Evolutionary conservation across 2,888 invertebrate species (phyloP).

Genomic region (Xestia ashworthii): DNA sequence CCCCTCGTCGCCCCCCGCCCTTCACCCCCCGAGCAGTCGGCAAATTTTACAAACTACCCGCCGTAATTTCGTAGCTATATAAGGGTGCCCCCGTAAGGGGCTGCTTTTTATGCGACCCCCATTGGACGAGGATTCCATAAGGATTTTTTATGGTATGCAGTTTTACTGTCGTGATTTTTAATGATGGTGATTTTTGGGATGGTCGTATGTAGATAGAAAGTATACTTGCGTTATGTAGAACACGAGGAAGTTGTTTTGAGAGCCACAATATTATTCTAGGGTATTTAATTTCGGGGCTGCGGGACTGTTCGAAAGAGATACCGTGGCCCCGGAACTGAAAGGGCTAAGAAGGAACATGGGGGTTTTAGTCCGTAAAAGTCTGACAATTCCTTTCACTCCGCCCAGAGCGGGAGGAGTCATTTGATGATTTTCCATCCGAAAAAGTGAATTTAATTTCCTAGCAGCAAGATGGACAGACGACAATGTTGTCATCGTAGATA

Average conservation of each 20-base stretch:
- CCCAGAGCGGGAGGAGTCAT: too few species aligned
- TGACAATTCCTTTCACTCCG: too few species aligned
- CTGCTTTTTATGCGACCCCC: conserved; percentile 77
- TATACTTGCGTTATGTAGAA: not conserved
- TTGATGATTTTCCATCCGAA: too few species aligned
- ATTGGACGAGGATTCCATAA: conserved; percentile 75
- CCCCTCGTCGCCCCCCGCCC: conserved; percentile 66
- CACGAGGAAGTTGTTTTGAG: too few species aligned
- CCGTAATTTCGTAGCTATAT: conserved; percentile 83
- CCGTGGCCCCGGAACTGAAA: too few species aligned
- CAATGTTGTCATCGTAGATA: not conserved
- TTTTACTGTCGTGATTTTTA: conserved; percentile 78
- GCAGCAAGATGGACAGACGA: not conserved
- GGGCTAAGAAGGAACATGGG: too few species aligned
- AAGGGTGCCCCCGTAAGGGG: conserved; percentile 78
- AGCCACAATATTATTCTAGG: too few species aligned
- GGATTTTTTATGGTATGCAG: conserved; percentile 81
- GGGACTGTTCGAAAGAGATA: too few species aligned
- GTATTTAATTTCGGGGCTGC: too few species aligned
- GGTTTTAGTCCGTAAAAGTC: too few species aligned
- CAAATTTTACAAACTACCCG: conserved; percentile 89
- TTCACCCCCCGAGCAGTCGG: conserved; percentile 73
- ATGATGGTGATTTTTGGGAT: conserved; percentile 33
- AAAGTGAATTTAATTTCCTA: too few species aligned
- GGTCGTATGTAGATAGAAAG: not conserved